Percentiles rank a stretch among this genome's conserved stretches.
Conservation (phyloP, 2,113 vertebrate genomes). For the Poecile atricapillus region DNA sequence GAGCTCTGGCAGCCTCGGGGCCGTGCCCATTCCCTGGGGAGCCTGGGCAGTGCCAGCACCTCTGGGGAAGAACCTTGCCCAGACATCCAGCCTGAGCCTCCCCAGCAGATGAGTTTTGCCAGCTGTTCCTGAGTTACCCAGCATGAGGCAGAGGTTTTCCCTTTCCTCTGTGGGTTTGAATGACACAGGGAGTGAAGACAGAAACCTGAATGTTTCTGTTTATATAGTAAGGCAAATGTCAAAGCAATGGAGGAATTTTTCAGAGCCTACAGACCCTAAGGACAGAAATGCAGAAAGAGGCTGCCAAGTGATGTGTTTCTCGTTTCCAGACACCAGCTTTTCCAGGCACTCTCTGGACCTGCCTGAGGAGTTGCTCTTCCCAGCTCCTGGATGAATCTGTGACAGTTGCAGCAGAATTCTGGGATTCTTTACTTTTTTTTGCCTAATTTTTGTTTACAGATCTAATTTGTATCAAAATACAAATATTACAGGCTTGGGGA, state of each 20-base stretch:
- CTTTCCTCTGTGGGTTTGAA: background rate
- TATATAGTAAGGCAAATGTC: background rate
- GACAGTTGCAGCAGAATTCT: background rate
- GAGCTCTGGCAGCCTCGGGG: background rate
- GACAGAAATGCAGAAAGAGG: background rate
- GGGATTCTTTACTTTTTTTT: background rate
- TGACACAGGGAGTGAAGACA: background rate
- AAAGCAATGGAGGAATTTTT: background rate
- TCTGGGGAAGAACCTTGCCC: background rate
- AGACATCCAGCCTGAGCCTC: accelerated
- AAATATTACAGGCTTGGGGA: background rate
- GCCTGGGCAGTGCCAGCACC: background rate
- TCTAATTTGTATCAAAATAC: background rate
- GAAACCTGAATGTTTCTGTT: background rate
- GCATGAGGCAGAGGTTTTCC: background rate
- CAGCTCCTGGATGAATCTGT: background rate
- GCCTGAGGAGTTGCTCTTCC: background rate
- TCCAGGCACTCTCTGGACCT: background rate
- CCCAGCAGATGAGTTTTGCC: background rate
- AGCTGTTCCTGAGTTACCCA: background rate
- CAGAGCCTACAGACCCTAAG: background rate
- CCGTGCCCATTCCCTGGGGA: background rate
- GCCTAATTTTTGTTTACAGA: background rate
- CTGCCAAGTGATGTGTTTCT: background rate
- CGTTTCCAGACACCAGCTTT: background rate